A percentile compares a stretch with the other conserved stretches of the same genome.
Evolutionary conservation across 2,797 vertebrate species (phyloP).

Genomic region (Amblyraja radiata): DNA sequence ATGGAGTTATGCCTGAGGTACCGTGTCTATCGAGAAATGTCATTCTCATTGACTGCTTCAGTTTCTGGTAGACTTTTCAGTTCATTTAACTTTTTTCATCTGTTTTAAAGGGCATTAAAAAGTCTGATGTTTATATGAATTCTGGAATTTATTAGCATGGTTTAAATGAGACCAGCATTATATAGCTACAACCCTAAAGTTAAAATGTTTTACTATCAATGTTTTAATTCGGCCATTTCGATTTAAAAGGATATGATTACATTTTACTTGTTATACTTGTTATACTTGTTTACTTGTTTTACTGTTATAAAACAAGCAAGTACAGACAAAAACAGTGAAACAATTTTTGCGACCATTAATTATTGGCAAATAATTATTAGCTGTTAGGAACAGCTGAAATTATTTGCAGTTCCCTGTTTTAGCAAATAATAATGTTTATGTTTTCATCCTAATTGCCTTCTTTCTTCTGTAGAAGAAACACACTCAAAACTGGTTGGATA

Average conservation of each 20-base stretch:
- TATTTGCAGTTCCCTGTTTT: background rate
- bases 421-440: background rate
- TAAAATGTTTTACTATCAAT: background rate
- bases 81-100: background rate
- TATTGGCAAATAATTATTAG: background rate
- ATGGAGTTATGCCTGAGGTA: background rate
- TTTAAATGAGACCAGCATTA: background rate
- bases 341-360: background rate
- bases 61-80: background rate
- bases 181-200: background rate
- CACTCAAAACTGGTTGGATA: background rate
- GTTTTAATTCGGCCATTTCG: background rate
- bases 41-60: constrained; percentile 14
- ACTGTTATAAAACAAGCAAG: background rate
- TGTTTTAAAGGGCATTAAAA: background rate
- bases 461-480: background rate
- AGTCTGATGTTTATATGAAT: background rate
- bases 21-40: background rate
- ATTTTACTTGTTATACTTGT: background rate
- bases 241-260: background rate
- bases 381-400: background rate
- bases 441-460: background rate
- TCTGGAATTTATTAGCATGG: background rate
- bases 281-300: no score
- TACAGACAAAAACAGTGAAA: background rate